phyloP scores from a whole-genome alignment of 2,888 invertebrate species.

The Belgica antarctica region DNA sequence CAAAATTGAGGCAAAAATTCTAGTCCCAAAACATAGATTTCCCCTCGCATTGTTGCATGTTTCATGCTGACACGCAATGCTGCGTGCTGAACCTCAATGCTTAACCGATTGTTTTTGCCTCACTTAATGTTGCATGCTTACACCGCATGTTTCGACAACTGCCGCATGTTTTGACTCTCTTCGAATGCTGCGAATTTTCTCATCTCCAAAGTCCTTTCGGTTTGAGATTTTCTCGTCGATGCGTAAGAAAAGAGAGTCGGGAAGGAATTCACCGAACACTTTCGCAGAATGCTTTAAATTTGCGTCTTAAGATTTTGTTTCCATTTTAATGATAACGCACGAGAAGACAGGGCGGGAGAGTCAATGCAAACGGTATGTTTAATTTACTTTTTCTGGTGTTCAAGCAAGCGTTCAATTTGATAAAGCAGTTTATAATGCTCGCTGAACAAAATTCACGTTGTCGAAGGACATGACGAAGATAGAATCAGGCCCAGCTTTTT shows the following conservation, averaged over 20 bases:
- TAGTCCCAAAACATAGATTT: conserved; percentile 14
- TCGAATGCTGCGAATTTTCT: background rate
- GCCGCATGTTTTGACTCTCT: background rate
- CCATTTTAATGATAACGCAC: background rate
- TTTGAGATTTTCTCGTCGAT: background rate
- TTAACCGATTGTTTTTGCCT: background rate
- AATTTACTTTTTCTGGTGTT: conserved; percentile 9
- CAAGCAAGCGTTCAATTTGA: conserved; percentile 18
- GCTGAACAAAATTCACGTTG: background rate
- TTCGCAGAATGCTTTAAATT: conserved; percentile 15
- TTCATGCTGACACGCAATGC: background rate
- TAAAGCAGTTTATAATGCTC: conserved; percentile 9
- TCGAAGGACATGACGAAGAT: conserved; percentile 4
- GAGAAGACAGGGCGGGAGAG: conserved; percentile 17
- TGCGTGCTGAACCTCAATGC: conserved; percentile 5
- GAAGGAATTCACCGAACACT: background rate
- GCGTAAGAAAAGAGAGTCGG: background rate
- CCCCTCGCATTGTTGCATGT: background rate
- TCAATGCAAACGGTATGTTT: conserved; percentile 7
- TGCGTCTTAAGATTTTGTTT: conserved; percentile 22
- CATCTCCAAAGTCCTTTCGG: background rate
- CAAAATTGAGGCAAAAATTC: conserved; percentile 10
- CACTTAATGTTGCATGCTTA: background rate
- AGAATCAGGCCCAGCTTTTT: no score
- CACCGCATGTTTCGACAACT: background rate